phyloP scores from a whole-genome alignment of 2,113 vertebrate genomes.

The Cyanoramphus novaezelandiae region DNA sequence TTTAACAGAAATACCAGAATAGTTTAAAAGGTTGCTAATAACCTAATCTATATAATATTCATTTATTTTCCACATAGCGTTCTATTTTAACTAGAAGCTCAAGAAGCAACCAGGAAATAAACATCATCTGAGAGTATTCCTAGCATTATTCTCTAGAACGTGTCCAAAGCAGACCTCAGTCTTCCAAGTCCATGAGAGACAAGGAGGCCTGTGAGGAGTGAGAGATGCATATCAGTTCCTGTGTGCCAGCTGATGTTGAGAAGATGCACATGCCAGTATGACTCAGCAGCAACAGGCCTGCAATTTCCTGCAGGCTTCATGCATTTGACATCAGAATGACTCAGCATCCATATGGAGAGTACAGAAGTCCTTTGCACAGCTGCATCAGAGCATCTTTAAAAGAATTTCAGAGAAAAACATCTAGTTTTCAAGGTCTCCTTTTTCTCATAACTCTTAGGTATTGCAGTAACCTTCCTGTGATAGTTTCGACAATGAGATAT shows the following conservation, averaged over 20 bases:
- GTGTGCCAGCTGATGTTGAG: neutral
- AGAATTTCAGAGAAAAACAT: neutral
- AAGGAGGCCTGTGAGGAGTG: neutral
- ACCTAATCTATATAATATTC: neutral
- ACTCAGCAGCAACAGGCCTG: conserved; percentile 28
- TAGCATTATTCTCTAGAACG: neutral
- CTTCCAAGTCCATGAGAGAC: neutral
- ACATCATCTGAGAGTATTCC: neutral
- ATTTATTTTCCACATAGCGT: neutral
- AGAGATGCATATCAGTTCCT: neutral
- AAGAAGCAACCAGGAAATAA: neutral
- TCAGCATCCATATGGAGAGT: neutral
- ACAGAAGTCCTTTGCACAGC: neutral
- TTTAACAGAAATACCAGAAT: neutral
- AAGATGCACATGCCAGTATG: neutral
- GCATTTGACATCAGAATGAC: conserved; percentile 42
- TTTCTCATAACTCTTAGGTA: neutral
- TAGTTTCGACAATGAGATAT: neutral
- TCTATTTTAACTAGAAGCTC: neutral
- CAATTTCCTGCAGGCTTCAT: neutral
- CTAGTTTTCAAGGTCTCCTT: neutral
- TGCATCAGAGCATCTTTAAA: neutral
- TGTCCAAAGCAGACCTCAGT: neutral
- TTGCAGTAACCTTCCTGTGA: neutral
- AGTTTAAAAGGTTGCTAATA: neutral